Conservation (phyloP, 1,140 invertebrate species). For the Brachionus asplanchnoidis region DNA sequence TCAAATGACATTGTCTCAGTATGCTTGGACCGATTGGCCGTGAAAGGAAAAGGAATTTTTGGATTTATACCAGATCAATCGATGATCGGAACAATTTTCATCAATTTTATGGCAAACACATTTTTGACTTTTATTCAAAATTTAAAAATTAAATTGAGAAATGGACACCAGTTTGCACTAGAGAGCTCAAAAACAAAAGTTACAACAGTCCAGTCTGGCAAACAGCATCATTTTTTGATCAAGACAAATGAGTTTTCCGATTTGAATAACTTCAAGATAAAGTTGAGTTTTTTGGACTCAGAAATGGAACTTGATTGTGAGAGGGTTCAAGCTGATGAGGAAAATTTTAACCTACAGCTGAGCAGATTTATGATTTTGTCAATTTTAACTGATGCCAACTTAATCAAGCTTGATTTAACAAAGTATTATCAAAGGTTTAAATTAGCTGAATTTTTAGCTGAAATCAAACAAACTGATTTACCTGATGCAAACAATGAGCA, state of each 20-base stretch:
- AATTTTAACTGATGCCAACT: neutral
- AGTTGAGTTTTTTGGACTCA: neutral
- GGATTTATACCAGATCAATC: conserved; percentile 41
- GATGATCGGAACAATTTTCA: conserved; percentile 34
- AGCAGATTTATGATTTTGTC: neutral
- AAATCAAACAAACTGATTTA: conserved; percentile 14
- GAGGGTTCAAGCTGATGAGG: neutral
- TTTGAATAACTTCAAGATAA: neutral
- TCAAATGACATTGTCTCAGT: neutral
- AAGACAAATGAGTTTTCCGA: neutral
- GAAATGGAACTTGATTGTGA: neutral
- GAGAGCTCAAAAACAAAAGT: neutral
- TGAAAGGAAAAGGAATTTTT: conserved; percentile 22
- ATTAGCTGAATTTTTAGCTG: conserved; percentile 4
- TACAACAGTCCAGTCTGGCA: conserved; percentile 3
- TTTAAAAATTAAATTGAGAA: neutral
- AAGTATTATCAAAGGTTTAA: neutral
- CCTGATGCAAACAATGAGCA: conserved; percentile 29
- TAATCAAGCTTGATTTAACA: neutral
- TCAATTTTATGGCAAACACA: conserved; percentile 14
- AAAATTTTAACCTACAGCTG: neutral
- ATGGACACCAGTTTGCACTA: neutral
- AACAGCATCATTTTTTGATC: conserved; percentile 25
- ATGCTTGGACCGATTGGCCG: neutral
- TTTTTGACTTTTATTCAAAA: conserved; percentile 1